phyloP scores from a whole-genome alignment of 2,113 vertebrate species.

The Echinops telfairi region DNA sequence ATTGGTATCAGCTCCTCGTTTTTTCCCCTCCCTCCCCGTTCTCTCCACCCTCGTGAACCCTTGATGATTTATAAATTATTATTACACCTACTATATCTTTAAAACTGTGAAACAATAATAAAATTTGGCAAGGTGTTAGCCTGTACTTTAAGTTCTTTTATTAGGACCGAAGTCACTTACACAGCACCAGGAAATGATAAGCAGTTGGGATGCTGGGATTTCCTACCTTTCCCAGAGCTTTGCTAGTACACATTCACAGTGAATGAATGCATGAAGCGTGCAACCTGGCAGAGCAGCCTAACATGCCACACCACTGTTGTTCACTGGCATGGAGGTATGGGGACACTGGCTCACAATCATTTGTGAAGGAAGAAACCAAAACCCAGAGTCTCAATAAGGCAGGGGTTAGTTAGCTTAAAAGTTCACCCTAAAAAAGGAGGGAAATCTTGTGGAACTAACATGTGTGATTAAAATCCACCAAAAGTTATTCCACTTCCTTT shows the following conservation, averaged over 20 bases:
- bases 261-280: neutral
- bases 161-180: neutral
- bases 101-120: slow-evolving; percentile 60
- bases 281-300: neutral
- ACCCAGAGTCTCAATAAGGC: slow-evolving; percentile 32
- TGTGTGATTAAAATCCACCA: neutral
- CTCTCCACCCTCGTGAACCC: too few relatives aligned
- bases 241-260: neutral
- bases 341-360: slow-evolving; percentile 25
- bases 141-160: neutral
- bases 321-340: neutral
- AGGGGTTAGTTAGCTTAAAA: slow-evolving; percentile 41
- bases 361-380: slow-evolving; percentile 56
- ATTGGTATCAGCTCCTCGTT: too few relatives aligned
- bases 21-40: too few relatives aligned
- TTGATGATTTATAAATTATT: neutral
- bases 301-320: neutral
- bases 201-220: neutral
- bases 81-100: slow-evolving; percentile 52
- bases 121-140: slow-evolving; percentile 28
- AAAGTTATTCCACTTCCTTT: slow-evolving; percentile 32
- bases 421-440: slow-evolving; percentile 19
- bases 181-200: neutral
- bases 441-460: slow-evolving; percentile 42
- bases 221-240: neutral